A percentile compares a stretch with the other conserved stretches of the same genome.
Evolutionary conservation across 1,140 invertebrate genomes (phyloP).

Genomic region (Microplitis mediator): DNA sequence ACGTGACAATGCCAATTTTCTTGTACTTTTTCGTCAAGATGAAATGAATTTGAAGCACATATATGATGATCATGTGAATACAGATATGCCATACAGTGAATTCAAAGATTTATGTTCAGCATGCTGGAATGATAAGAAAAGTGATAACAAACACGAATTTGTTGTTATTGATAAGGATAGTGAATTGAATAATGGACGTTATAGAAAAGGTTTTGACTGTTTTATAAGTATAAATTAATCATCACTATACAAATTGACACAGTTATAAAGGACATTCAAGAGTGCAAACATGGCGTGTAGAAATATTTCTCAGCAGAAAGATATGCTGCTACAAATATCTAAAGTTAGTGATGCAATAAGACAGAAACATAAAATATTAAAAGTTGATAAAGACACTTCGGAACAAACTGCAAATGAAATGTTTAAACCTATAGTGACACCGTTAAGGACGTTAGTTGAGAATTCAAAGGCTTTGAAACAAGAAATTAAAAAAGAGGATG

Average conservation of each 20-base stretch:
- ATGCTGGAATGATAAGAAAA: background rate
- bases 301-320: conserved; percentile 19
- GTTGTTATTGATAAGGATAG: conserved; percentile 1
- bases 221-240: conserved; percentile 16
- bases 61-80: conserved; percentile 11
- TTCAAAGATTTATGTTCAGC: too few relatives aligned
- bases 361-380: conserved; percentile 30
- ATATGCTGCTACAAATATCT: conserved; percentile 24
- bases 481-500: too few relatives aligned
- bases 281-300: background rate
- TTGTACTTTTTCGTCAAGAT: background rate
- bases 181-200: conserved; percentile 9
- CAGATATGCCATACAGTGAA: background rate
- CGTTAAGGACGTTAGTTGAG: conserved; percentile 22
- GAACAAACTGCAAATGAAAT: conserved; percentile 19
- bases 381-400: background rate
- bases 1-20: too few relatives aligned
- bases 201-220: conserved; percentile 18
- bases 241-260: background rate
- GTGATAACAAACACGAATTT: conserved; percentile 6
- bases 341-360: conserved; percentile 30
- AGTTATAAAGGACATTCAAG: background rate
- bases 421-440: conserved; percentile 25
- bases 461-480: background rate
- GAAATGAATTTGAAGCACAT: conserved; percentile 11